Conservation (phyloP, 1,140 invertebrate genomes). For the Drosophila novamexicana region DNA sequence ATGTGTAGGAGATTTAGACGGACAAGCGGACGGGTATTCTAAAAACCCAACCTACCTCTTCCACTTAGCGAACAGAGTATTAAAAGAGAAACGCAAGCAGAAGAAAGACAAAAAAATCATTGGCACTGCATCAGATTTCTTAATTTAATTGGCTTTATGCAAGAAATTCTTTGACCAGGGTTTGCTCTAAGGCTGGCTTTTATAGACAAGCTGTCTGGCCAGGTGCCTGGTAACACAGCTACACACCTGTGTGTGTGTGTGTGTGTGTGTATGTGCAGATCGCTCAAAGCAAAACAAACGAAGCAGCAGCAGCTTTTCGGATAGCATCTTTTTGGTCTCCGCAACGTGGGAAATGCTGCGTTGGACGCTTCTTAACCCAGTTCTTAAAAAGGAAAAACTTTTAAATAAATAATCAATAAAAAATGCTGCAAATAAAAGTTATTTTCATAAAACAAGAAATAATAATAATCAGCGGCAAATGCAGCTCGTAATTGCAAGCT, state of each 20-base stretch:
- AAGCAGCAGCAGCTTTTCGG: constrained; percentile 4
- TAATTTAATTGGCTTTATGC: constrained; percentile 83
- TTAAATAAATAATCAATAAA: constrained; percentile 40
- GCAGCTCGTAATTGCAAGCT: constrained; percentile 49
- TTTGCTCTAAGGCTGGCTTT: constrained; percentile 35
- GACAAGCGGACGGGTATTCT: too few species aligned
- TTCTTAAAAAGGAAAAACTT: constrained; percentile 24
- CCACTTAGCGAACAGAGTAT: too few species aligned
- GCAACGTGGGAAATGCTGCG: constrained; percentile 47
- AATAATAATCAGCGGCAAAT: constrained; percentile 26
- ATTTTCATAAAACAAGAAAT: constrained; percentile 6
- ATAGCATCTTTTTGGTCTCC: constrained; percentile 30
- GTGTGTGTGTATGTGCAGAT: constrained; percentile 9
- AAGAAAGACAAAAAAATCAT: constrained; percentile 32
- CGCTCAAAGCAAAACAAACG: constrained; percentile 47
- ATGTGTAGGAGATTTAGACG: too few species aligned
- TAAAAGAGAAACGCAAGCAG: not conserved
- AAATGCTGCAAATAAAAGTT: constrained; percentile 36
- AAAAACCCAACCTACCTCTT: too few species aligned
- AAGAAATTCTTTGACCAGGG: constrained; percentile 60
- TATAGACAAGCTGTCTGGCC: constrained; percentile 80
- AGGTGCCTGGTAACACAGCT: constrained; percentile 24
- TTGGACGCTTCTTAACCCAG: constrained; percentile 47
- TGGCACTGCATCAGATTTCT: constrained; percentile 77
- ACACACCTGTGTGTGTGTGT: not conserved